Evolutionary conservation across 2,113 vertebrate species (phyloP).

Genomic region (Sialia sialis): DNA sequence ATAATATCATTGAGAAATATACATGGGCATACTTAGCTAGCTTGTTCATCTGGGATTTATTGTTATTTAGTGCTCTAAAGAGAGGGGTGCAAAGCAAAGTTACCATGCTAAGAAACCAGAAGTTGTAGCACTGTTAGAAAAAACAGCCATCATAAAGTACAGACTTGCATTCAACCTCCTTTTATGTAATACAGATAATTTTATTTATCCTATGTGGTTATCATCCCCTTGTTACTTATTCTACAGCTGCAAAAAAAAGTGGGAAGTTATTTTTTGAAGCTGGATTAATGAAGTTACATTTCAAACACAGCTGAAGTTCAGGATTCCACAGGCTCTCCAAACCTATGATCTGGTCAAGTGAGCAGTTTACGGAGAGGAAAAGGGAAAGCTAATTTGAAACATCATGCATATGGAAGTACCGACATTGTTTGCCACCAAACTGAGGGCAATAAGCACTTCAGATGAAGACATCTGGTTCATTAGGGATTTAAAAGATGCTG

Average conservation of each 20-base stretch:
- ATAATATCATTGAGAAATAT: background rate
- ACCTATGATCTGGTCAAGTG: background rate
- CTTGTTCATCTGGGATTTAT: background rate
- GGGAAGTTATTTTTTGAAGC: background rate
- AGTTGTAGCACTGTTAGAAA: background rate
- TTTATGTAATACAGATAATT: slow-evolving; percentile 43
- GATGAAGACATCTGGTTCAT: background rate
- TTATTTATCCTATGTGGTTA: slow-evolving; percentile 17
- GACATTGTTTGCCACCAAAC: background rate
- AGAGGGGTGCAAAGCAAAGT: background rate
- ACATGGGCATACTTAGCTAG: background rate
- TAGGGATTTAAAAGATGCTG: background rate
- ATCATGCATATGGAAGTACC: background rate
- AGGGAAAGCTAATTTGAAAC: background rate
- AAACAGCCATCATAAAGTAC: background rate
- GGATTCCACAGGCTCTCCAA: background rate
- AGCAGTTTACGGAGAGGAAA: background rate
- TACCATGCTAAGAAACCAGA: background rate
- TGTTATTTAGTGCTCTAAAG: background rate
- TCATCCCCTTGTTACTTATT: slow-evolving; percentile 14
- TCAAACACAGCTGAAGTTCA: background rate
- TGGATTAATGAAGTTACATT: background rate
- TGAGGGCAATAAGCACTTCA: background rate
- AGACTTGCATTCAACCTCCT: background rate
- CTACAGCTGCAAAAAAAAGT: background rate